A percentile compares a stretch with the other conserved stretches of the same genome.
Evolutionary conservation across 1,140 invertebrate genomes (phyloP).

Genomic region (Lepidostoma basale): DNA sequence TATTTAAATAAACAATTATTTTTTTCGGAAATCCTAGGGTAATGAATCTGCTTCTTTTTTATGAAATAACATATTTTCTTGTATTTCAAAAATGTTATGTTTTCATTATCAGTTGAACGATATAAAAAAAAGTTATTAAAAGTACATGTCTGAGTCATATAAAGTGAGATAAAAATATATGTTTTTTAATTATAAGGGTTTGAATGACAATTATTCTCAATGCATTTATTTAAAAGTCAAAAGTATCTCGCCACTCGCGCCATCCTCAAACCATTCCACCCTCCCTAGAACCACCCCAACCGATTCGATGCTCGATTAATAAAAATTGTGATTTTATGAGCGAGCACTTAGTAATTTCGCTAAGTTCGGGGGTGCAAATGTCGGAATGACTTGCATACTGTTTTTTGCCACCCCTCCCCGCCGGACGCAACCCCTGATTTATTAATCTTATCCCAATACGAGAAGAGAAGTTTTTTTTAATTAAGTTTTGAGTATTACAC

Average conservation of each 20-base stretch:
- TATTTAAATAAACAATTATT: no score
- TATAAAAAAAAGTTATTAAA: no score
- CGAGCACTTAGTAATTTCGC: slow-evolving; percentile 47
- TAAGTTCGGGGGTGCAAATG: slow-evolving; percentile 44
- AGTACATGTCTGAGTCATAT: no score
- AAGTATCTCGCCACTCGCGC: background rate
- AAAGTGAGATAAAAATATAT: no score
- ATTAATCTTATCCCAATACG: slow-evolving; percentile 41
- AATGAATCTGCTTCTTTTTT: no score
- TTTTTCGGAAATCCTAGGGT: no score
- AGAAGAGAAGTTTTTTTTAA: slow-evolving; percentile 45
- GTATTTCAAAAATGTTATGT: no score
- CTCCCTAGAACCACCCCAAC: slow-evolving; percentile 19
- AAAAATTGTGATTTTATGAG: slow-evolving; percentile 47
- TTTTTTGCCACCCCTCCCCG: slow-evolving; percentile 30
- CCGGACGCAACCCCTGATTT: slow-evolving; percentile 33
- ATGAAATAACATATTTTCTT: no score
- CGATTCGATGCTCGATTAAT: slow-evolving; percentile 47
- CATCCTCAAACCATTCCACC: background rate
- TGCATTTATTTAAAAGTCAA: no score
- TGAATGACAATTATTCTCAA: no score
- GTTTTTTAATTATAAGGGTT: no score
- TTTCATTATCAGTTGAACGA: no score
- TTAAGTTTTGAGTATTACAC: slow-evolving; percentile 35
- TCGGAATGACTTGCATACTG: slow-evolving; percentile 46